Conservation (phyloP, 2,888 invertebrate genomes). For the Caenorhabditis sp. region DNA sequence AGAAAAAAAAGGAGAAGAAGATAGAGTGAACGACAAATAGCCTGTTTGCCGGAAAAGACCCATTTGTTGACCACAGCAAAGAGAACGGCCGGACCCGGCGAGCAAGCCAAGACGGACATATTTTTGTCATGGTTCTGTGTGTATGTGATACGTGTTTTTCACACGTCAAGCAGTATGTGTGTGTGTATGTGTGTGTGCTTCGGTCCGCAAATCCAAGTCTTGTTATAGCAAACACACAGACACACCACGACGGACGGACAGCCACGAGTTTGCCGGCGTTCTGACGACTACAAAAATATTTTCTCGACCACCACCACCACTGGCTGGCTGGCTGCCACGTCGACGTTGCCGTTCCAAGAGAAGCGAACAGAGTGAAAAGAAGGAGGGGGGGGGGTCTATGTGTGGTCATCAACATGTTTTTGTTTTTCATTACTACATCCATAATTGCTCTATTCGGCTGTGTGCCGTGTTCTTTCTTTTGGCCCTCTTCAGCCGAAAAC, state of each 20-base stretch:
- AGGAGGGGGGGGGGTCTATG: conserved; percentile 4
- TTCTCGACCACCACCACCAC: too few species aligned
- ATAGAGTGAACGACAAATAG: conserved; percentile 41
- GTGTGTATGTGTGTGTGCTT: not conserved
- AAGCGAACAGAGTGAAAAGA: not conserved
- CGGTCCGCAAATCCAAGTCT: conserved; percentile 40
- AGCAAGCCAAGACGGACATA: not conserved
- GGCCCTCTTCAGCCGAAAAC: not conserved
- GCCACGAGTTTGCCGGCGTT: conserved; percentile 2
- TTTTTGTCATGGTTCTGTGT: conserved; percentile 33
- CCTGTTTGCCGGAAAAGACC: conserved; percentile 49
- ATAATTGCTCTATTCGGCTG: conserved; percentile 37
- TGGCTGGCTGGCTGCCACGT: too few species aligned
- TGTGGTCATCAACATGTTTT: conserved; percentile 53
- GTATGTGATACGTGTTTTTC: conserved; percentile 47
- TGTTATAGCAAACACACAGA: conserved; percentile 16
- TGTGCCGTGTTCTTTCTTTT: too few species aligned
- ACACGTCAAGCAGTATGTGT: conserved; percentile 35
- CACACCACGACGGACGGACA: conserved; percentile 1
- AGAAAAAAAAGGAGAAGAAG: conserved; percentile 19
- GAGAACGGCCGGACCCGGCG: conserved; percentile 9
- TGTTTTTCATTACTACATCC: conserved; percentile 53
- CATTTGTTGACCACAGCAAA: conserved; percentile 51
- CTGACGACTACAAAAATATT: conserved; percentile 45
- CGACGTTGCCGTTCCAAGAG: conserved; percentile 11